These are phyloP conservation scores for Coreius guichenoti DNA, from an alignment of 2,797 vertebrate genomes.

Conservation along the genomic window DNA sequence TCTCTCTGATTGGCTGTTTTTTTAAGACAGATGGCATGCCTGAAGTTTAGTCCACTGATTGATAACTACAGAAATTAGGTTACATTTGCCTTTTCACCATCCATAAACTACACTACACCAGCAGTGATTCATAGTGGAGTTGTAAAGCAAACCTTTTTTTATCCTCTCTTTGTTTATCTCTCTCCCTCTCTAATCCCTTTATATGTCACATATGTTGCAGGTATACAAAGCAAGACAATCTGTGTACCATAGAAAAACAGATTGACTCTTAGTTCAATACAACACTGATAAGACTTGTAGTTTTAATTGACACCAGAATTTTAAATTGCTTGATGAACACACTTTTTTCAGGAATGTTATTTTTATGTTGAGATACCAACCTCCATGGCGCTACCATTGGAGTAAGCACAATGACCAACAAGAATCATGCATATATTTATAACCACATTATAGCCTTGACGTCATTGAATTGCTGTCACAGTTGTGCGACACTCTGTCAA, in stretches of 20 bases:
- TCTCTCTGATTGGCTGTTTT: conserved; percentile 65
- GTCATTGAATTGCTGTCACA: background rate
- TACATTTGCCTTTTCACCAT: conserved; percentile 77
- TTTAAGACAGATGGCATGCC: conserved; percentile 77
- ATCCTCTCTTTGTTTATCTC: conserved; percentile 1
- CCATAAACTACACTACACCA: conserved; percentile 73
- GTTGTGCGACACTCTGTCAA: background rate
- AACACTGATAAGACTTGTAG: background rate
- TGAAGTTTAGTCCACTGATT: conserved; percentile 74
- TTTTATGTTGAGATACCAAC: background rate
- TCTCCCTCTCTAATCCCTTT: conserved; percentile 43
- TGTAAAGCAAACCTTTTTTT: conserved; percentile 69
- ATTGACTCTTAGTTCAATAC: background rate
- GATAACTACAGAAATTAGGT: conserved; percentile 82
- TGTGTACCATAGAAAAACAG: background rate
- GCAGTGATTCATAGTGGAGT: conserved; percentile 77
- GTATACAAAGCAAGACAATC: conserved; percentile 25
- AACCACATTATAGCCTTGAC: background rate
- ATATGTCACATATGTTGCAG: conserved; percentile 33
- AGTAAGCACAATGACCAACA: background rate
- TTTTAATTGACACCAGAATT: conserved; percentile 6
- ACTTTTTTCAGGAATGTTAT: background rate
- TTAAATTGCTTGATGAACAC: background rate
- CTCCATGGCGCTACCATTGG: background rate
- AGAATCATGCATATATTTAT: background rate